Conservation (phyloP, 2,888 invertebrate genomes). For the Hypsopygia costalis region DNA sequence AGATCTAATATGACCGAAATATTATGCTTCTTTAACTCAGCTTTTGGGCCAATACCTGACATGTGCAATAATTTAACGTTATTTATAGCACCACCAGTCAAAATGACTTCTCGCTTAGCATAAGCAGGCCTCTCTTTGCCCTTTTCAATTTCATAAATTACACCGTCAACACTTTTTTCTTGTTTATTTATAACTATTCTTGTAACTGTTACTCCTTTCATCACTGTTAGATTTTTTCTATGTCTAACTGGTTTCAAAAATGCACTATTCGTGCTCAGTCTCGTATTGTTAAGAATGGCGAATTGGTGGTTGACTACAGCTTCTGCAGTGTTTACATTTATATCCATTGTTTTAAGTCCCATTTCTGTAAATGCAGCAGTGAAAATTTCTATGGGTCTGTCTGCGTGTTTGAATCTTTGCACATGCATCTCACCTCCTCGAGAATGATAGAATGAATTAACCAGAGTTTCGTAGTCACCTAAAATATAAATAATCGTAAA, state of each 20-base stretch:
- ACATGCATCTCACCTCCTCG: slow-evolving; percentile 70
- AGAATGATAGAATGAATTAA: slow-evolving; percentile 68
- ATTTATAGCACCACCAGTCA: slow-evolving; percentile 67
- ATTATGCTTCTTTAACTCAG: slow-evolving; percentile 57
- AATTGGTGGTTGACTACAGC: slow-evolving; percentile 69
- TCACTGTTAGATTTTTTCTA: slow-evolving; percentile 60
- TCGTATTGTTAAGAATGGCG: slow-evolving; percentile 60
- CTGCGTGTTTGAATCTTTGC: slow-evolving; percentile 63
- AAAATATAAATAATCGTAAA: slow-evolving; percentile 3
- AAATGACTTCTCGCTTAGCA: slow-evolving; percentile 63
- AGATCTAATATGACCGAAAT: slow-evolving; percentile 51
- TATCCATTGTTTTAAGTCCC: slow-evolving; percentile 61
- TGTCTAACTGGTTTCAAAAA: slow-evolving; percentile 63
- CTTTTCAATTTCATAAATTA: slow-evolving; percentile 63
- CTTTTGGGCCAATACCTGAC: slow-evolving; percentile 65
- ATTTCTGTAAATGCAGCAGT: slow-evolving; percentile 61
- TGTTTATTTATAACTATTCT: slow-evolving; percentile 60
- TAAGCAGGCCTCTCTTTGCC: slow-evolving; percentile 63
- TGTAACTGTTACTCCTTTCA: slow-evolving; percentile 63
- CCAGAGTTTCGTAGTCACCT: slow-evolving; percentile 72
- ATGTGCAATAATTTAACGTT: slow-evolving; percentile 64
- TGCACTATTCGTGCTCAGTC: slow-evolving; percentile 65
- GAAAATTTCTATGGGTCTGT: slow-evolving; percentile 62
- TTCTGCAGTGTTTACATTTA: slow-evolving; percentile 65
- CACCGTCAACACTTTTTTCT: slow-evolving; percentile 61